Percentiles rank a stretch among this genome's conserved stretches.
Conservation (phyloP, 2,888 invertebrate species). For the Stratiomys singularior region DNA sequence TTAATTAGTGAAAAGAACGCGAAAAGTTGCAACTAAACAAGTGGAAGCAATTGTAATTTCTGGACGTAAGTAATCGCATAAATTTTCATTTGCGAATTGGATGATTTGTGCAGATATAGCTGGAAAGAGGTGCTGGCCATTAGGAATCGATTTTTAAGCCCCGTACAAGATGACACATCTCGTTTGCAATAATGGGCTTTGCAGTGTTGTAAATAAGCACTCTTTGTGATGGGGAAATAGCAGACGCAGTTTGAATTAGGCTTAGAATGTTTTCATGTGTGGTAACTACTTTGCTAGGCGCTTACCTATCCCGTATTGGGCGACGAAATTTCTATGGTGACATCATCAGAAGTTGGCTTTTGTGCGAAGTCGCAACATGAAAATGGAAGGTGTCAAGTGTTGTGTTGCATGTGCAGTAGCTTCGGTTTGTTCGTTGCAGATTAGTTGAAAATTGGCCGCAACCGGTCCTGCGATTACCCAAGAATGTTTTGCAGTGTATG, state of each 20-base stretch:
- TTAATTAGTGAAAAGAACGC: not conserved
- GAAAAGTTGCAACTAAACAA: no score
- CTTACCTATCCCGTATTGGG: no score
- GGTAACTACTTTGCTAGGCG: no score
- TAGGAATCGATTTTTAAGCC: conserved; percentile 31
- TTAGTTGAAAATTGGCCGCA: no score
- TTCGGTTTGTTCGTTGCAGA: no score
- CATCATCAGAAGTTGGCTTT: conserved; percentile 34
- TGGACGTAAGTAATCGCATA: not conserved
- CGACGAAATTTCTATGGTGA: conserved; percentile 22
- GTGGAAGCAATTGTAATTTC: not conserved
- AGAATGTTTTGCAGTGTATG: no score
- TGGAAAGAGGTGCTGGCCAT: not conserved
- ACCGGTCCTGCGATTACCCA: no score
- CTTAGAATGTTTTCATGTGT: no score
- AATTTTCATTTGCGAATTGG: not conserved
- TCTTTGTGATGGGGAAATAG: not conserved
- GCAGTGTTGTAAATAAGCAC: not conserved
- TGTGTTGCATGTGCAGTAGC: no score
- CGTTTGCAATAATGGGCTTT: not conserved
- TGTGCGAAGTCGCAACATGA: no score
- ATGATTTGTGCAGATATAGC: not conserved
- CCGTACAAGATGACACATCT: conserved; percentile 16
- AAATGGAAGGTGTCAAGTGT: no score
- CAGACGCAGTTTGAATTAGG: no score